Evolutionary conservation across 2,113 vertebrate species (phyloP).

Genomic region (Myiozetetes cayanensis): DNA sequence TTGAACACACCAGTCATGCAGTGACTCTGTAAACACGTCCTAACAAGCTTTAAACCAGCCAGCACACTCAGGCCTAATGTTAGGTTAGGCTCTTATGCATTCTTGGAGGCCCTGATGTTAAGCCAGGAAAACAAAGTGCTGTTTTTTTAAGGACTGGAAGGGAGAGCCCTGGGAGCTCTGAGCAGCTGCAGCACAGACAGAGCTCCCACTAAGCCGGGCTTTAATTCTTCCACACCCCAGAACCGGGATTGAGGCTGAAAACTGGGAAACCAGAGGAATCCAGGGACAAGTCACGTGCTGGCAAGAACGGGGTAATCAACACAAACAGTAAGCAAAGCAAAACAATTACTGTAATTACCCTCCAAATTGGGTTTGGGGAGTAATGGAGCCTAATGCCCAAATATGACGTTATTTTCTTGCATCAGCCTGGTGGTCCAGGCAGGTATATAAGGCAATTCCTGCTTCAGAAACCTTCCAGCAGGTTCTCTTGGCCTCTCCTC

Average conservation of each 20-base stretch:
- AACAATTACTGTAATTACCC: slow-evolving; percentile 60
- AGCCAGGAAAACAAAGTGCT: not conserved
- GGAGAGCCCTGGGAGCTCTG: not conserved
- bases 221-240: accelerated
- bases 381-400: slow-evolving; percentile 54
- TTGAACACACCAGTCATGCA: not conserved
- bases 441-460: slow-evolving; percentile 48
- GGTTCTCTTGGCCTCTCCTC: slow-evolving; percentile 43
- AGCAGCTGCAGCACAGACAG: not conserved
- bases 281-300: not conserved
- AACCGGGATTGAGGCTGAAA: not conserved
- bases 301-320: slow-evolving; percentile 32
- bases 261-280: slow-evolving; percentile 15
- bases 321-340: slow-evolving; percentile 9
- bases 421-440: slow-evolving; percentile 62
- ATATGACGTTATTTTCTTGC: slow-evolving; percentile 62
- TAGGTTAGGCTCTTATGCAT: not conserved
- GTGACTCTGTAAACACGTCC: slow-evolving; percentile 16
- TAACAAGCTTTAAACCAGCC: not conserved
- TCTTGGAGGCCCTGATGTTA: not conserved
- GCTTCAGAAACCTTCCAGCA: slow-evolving; percentile 51
- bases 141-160: not conserved
- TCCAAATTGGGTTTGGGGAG: slow-evolving; percentile 44
- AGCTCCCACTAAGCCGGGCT: accelerated
- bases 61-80: not conserved